Conservation (phyloP, 2,888 invertebrate species). For the Sesia apiformis region DNA sequence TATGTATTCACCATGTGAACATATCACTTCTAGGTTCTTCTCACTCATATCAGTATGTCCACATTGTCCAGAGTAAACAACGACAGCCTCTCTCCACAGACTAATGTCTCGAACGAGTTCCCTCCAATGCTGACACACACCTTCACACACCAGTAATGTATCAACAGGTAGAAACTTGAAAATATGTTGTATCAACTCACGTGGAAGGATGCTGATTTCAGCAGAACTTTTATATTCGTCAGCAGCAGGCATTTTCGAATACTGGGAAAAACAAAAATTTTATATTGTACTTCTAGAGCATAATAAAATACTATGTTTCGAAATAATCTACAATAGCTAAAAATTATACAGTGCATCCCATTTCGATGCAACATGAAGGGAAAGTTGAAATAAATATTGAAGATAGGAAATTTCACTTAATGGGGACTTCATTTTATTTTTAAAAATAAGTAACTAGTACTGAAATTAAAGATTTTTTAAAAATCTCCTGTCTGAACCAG, state of each 20-base stretch:
- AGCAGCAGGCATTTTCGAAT: not conserved
- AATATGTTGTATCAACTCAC: slow-evolving; percentile 51
- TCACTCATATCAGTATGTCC: slow-evolving; percentile 44
- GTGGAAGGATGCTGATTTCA: slow-evolving; percentile 40
- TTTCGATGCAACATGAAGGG: too few relatives aligned
- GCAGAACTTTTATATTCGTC: slow-evolving; percentile 12
- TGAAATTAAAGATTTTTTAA: too few relatives aligned
- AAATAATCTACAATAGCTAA: too few relatives aligned
- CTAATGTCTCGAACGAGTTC: slow-evolving; percentile 37
- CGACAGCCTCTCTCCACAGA: slow-evolving; percentile 42
- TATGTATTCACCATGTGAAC: slow-evolving; percentile 39
- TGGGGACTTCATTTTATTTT: too few relatives aligned
- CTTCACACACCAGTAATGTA: slow-evolving; percentile 40
- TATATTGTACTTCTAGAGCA: not conserved
- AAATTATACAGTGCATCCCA: too few relatives aligned
- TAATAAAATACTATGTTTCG: not conserved
- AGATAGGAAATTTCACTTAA: too few relatives aligned
- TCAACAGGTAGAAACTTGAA: slow-evolving; percentile 50
- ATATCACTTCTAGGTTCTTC: slow-evolving; percentile 38
- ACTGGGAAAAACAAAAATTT: not conserved
- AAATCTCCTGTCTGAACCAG: too few relatives aligned
- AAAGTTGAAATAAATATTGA: too few relatives aligned
- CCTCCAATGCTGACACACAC: slow-evolving; percentile 51
- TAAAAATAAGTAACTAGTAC: too few relatives aligned
- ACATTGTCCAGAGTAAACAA: slow-evolving; percentile 52